Evolutionary conservation across 2,888 invertebrate species (phyloP), one percentile per base, ranked within the genome.

Genomic region (Cryptus armator): DNA sequence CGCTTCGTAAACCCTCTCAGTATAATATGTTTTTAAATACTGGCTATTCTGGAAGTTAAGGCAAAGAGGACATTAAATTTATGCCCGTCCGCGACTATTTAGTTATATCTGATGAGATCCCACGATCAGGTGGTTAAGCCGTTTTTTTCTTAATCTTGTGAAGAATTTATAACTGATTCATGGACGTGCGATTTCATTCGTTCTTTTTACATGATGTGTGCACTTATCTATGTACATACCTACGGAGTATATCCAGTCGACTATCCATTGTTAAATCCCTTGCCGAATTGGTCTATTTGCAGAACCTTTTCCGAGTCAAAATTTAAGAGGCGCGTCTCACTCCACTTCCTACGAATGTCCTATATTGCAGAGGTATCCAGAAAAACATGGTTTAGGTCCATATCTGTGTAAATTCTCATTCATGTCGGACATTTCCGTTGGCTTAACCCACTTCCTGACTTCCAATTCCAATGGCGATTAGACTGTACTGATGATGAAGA

Each of bases 1-100:
- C 78, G 37, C 48, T 59, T n/a, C 51, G 10, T 68, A 59, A 46
- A 44, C 53, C 29, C 75, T 75, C 70, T 43, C 59, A 12, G 32
- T 66, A 70, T 79, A 71, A 81, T 78, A 75, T 62, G 32, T 53
- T 82, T n/a, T 82, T 79, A 71, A 79, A 82, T 79, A 75, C 70
- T 66, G 9, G 51, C 59, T 59, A 24, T n/a, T 62, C 12, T 70
- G 16, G 32, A 71, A 62, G 44, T 56, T 46, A 32, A 14, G 46
- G 24, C 46, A 48, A 75, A 44, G 29, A 71, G 66, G 59, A 12
- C 48, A 81, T 67, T 5, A 53, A 67, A 82, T 85, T 85, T 71
- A 82, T 67, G 43, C 14, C 43, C 66, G 51, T 10, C 66, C 68
- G 53, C 66, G 75, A 66, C 81, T 66, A 70, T 85, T 81, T 64